Base-by-base conservation (phyloP, 2,797 vertebrate species). In the Nyctalus aviator region DNA sequence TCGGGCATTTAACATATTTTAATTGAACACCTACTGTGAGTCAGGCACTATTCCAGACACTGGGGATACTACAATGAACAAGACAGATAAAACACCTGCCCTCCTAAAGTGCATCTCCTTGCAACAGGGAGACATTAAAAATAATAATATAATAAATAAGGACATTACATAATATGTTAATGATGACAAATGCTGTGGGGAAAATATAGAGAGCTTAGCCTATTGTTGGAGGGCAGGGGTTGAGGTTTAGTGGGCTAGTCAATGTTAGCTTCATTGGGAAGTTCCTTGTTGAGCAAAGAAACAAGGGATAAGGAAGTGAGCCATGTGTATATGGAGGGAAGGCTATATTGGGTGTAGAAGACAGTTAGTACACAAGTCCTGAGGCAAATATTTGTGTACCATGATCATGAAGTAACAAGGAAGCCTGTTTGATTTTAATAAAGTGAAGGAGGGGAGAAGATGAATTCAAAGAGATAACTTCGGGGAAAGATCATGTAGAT, bases 1-100 rank as follows among this genome's bases (percentile, higher is more conserved):
- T 53, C 23, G 59, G 1, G 85, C 75, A 41, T 32, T 41, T 7
- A 13, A 8, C 8, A 25, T 73, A 48, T 83, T 92, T 89, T 57
- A 77, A 57, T 77, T 93, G 72, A 73, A 5, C 35, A n/a, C 21
- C 77, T 87, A 27, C n/a, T 90, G 30, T 84, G 35, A 93, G 14
- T 30, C 21, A 55, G 23, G 0, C 44, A 64, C 12, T 66, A 64
- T 89, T 88, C 46, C 41, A 82, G 75, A 85, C 20, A 75, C 17
- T 13, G 2, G 25, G 12, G 20, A 35, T 69, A 62, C 13, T 92
- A 18, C 14, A 82, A 11, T 57, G 17, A 81, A 44, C 7, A 64
- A 64, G 48, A 55, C 7, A 87, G 25, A n/a, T 48, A 76, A 81
- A 84, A 62, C 3, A 12, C 20, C n/a, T 68, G 1, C 41, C 46